These are phyloP conservation scores for Drosophila pseudoobscura DNA, from an alignment of 1,140 invertebrate species.

Conservation along the genomic window DNA sequence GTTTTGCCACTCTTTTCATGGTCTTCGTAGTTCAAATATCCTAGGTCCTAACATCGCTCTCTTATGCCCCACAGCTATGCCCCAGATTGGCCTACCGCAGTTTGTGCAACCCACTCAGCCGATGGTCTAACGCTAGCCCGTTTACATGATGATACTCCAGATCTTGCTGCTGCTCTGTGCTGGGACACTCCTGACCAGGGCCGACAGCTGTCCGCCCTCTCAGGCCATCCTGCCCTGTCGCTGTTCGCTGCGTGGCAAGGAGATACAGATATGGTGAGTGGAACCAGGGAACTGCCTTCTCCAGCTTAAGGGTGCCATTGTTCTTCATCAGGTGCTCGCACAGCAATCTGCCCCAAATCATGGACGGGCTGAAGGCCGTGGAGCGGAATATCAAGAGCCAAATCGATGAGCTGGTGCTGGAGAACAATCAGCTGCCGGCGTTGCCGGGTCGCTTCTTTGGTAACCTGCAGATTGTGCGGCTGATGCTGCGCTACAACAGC, in stretches of 20 bases:
- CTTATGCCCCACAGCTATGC: conserved; percentile 40
- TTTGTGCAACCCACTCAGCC: background rate
- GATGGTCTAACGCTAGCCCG: conserved; percentile 14
- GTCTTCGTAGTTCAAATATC: too few species aligned
- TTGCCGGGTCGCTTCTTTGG: conserved; percentile 91
- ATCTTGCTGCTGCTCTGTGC: conserved; percentile 41
- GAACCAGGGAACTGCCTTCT: background rate
- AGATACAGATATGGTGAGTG: conserved; percentile 84
- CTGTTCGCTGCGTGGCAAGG: conserved; percentile 83
- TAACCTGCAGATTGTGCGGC: conserved; percentile 88
- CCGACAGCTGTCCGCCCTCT: conserved; percentile 84
- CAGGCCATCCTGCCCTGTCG: conserved; percentile 84
- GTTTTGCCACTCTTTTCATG: conserved; percentile 17
- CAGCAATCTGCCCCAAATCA: conserved; percentile 90
- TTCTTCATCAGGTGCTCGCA: conserved; percentile 90
- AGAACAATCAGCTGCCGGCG: conserved; percentile 92
- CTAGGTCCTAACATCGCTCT: too few species aligned
- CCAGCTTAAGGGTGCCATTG: background rate
- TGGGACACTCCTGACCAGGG: conserved; percentile 25
- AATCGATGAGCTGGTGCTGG: conserved; percentile 93
- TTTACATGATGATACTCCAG: conserved; percentile 25
- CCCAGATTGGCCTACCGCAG: conserved; percentile 5
- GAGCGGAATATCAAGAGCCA: conserved; percentile 87
- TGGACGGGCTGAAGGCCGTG: conserved; percentile 89
- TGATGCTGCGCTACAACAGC: conserved; percentile 93